These are phyloP conservation scores for Zeus faber DNA, from an alignment of 2,113 vertebrate species.

Conservation along the genomic window DNA sequence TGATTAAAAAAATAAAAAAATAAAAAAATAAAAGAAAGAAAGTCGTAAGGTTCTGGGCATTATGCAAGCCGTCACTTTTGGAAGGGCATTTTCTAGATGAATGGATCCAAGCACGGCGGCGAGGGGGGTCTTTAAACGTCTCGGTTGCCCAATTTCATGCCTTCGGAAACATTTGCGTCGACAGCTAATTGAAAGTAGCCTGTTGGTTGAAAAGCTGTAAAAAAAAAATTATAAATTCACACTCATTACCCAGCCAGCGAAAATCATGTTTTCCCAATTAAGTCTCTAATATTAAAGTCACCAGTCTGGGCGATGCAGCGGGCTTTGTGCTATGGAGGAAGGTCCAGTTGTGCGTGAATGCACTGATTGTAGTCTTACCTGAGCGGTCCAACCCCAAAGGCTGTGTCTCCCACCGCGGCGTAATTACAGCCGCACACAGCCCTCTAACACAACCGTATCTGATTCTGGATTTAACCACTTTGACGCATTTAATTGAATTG, in stretches of 20 bases:
- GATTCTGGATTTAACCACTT: constrained; percentile 50
- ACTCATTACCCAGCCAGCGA: constrained; percentile 64
- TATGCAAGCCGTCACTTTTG: no score
- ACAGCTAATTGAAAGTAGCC: constrained; percentile 61
- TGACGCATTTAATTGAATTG: constrained; percentile 48
- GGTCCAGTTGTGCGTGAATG: constrained; percentile 35
- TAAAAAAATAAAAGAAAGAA: no score
- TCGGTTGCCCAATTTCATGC: constrained; percentile 45
- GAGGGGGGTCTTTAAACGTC: no score
- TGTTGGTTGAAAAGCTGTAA: constrained; percentile 69
- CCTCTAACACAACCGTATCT: constrained; percentile 38
- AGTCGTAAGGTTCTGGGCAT: no score
- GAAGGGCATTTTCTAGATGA: no score
- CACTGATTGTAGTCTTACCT: constrained; percentile 42
- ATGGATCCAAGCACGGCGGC: no score
- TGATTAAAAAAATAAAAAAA: no score
- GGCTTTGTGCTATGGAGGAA: constrained; percentile 14
- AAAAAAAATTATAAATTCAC: constrained; percentile 48
- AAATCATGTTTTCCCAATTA: constrained; percentile 64
- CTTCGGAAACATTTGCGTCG: constrained; percentile 36
- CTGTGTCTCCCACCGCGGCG: constrained; percentile 40
- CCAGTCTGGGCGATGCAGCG: constrained; percentile 40
- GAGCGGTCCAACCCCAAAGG: constrained; percentile 32
- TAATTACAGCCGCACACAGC: constrained; percentile 43
- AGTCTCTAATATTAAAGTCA: constrained; percentile 50